Evolutionary conservation across 2,797 vertebrate species (phyloP).

Genomic region (Buceros bicornis): DNA sequence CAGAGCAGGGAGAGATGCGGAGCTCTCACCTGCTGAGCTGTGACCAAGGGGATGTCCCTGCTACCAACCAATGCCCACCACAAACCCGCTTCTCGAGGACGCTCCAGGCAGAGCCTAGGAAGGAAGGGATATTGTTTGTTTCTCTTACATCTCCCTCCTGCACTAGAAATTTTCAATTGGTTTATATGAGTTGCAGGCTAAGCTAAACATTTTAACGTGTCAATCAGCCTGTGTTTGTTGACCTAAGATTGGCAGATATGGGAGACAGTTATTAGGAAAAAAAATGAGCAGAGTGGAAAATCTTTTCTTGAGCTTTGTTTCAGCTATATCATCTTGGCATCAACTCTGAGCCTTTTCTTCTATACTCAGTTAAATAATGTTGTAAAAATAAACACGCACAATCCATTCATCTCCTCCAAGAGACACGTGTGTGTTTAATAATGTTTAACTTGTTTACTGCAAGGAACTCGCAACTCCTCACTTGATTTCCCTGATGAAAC

Average conservation of each 20-base stretch:
- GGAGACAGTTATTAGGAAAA: conserved; percentile 82
- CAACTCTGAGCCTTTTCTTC: conserved; percentile 68
- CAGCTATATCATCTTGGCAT: conserved; percentile 88
- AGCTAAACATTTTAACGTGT: conserved; percentile 90
- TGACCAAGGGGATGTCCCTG: background rate
- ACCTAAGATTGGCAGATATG: conserved; percentile 89
- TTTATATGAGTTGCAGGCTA: conserved; percentile 81
- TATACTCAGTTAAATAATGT: conserved; percentile 84
- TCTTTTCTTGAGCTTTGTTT: conserved; percentile 82
- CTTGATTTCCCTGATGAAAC: conserved; percentile 1
- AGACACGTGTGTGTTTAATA: conserved; percentile 86
- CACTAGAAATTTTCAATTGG: conserved; percentile 80
- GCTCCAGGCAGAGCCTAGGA: background rate
- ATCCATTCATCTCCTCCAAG: conserved; percentile 79
- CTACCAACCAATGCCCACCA: background rate
- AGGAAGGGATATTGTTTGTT: conserved; percentile 76
- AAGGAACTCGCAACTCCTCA: conserved; percentile 55
- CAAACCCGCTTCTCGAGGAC: background rate
- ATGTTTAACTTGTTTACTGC: conserved; percentile 86
- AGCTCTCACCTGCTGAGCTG: background rate
- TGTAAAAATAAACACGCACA: conserved; percentile 90
- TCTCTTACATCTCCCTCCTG: conserved; percentile 79
- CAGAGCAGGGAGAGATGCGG: background rate
- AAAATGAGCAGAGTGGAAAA: conserved; percentile 85
- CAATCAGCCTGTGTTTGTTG: conserved; percentile 91